Evolutionary conservation across 2,113 vertebrate species (phyloP), one percentile per base, ranked within the genome.

Genomic region (Trichomycterus rosablanca): DNA sequence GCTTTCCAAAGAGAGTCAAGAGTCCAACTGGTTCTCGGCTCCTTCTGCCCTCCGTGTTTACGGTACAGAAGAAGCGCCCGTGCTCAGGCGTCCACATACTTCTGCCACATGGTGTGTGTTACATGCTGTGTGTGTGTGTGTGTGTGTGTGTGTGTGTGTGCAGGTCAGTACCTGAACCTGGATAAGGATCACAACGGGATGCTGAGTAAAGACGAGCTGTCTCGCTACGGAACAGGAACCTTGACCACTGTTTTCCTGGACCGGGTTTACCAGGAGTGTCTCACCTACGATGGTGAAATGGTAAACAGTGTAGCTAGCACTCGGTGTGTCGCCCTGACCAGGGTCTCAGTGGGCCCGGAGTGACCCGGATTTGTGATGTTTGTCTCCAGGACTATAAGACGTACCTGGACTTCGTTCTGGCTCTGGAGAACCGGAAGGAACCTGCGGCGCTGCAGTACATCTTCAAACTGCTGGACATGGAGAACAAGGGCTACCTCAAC

Each of bases 261-360:
- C 72, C 84, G 93, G 9, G 93, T 99, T 63, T 99, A 96, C 81
- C 95, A 97, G 76, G 94, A 98, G 67, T 98, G 94, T 62, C 89
- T 98, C 63, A 98, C 95, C 23, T 99, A 98, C 0, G 95, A 99
- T 68, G 95, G 95, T 71, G 96, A 99, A 88, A 99, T 99, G 95
- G 96, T 99, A 90, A 32, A 1, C 0, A 32, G n/a, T 49, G 1
- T 24, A 26, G 8, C 44, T 11, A n/a, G n/a, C n/a, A n/a, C n/a
- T n/a, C n/a, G n/a, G n/a, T n/a, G n/a, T n/a, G n/a, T n/a, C n/a
- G n/a, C n/a, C n/a, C n/a, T n/a, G n/a, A n/a, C n/a, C n/a, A n/a
- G n/a, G n/a, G n/a, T n/a, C n/a, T n/a, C n/a, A n/a, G n/a, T n/a
- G n/a, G n/a, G n/a, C n/a, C n/a, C n/a, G n/a, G n/a, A n/a, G n/a